Conservation (phyloP, 1,140 invertebrate species). For the Sitophilus oryzae region DNA sequence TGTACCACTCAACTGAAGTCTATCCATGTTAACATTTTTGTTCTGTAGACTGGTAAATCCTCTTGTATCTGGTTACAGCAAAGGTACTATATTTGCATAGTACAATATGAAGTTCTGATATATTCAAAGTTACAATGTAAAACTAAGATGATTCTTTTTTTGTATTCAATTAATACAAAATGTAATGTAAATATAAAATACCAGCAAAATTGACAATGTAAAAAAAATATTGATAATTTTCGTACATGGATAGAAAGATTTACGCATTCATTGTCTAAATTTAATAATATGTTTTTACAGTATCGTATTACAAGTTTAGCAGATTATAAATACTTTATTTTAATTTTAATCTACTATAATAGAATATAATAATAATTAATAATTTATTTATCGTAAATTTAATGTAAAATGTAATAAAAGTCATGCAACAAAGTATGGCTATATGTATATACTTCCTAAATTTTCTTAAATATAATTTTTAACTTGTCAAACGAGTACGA, state of each 20-base stretch:
- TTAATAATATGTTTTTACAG: constrained; percentile 40
- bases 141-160: constrained; percentile 29
- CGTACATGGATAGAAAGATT: constrained; percentile 37
- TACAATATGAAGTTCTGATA: constrained; percentile 33
- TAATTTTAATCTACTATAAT: constrained; percentile 41
- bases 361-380: constrained; percentile 42
- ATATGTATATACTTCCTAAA: constrained; percentile 11
- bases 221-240: constrained; percentile 37
- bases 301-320: constrained; percentile 42
- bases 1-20: background rate
- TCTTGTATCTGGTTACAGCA: constrained; percentile 20
- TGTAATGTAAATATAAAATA: constrained; percentile 33
- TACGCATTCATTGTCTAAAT: constrained; percentile 40
- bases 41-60: constrained; percentile 22
- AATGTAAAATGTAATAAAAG: constrained; percentile 45
- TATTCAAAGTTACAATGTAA: constrained; percentile 33
- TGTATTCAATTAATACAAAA: constrained; percentile 21
- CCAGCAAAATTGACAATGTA: constrained; percentile 41
- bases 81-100: constrained; percentile 28
- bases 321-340: constrained; percentile 39
- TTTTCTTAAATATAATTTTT: background rate
- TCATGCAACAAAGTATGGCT: constrained; percentile 43
- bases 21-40: background rate
- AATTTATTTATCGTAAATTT: constrained; percentile 41
- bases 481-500: background rate